Base-by-base conservation (phyloP, 2,113 vertebrate species). In the Paratilapia polleni region DNA sequence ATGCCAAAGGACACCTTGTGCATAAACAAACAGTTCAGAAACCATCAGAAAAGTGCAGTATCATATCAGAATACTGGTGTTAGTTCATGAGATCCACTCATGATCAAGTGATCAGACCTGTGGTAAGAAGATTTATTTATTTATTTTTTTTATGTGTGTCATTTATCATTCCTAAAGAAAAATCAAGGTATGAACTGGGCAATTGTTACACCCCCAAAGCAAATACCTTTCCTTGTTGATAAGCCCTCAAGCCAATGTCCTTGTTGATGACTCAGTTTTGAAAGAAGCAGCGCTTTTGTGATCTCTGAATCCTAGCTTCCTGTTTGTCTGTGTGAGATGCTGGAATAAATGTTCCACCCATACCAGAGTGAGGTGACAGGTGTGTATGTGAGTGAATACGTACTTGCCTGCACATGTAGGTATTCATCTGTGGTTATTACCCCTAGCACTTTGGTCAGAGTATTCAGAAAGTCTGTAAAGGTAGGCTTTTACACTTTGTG, bases 321-420 rank as follows among this genome's bases (percentile, higher is more conserved):
- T 80, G 17, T 59, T 26, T 54, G 54, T 78, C 22, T 66, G 5
- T 41, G 12, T 59, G 54, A 60, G 17, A 80, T 58, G 62, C 82
- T 20, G 2, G 41, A 41, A 20, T 79, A 64, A 77, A 7, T 43
- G 24, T 41, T 79, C 34, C 54, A 20, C 77, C 57, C 62, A 70
- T 61, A 62, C 22, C 64, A 24, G 38, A 76, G 43, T 31, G 34
- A 78, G 59, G 49, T 31, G 63, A 73, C 80, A 84, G 86, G 83
- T 91, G 88, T 82, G 74, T 59, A n/a, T 78, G 66, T 82, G 64
- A 52, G 73, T 77, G 81, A 56, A 83, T 54, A 59, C 14, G 4
- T 73, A 38, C 83, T 61, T 84, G 66, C 34, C 57, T 73, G n/a
- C 2, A 17, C 70, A 73, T 87, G 83, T 84, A 60, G 41, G 31